Evolutionary conservation across 2,797 vertebrate species (phyloP).

Genomic region (Falco novaeseelandiae): DNA sequence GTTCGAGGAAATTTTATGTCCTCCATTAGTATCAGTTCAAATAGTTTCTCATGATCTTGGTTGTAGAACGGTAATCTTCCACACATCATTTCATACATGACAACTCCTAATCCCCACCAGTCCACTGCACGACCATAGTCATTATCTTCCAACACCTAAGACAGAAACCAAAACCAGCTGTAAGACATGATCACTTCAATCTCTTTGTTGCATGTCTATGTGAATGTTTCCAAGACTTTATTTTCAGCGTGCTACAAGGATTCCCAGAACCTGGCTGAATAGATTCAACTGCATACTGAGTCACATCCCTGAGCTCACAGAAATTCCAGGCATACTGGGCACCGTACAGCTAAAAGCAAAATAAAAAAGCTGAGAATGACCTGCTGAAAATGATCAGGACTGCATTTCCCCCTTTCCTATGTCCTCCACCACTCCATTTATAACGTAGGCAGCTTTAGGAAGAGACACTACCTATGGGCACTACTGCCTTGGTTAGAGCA

Average conservation of each 20-base stretch:
- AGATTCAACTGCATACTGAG: neutral
- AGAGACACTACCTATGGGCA: neutral
- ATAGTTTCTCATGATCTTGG: conserved; percentile 98
- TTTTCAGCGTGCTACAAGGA: neutral
- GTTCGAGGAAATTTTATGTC: conserved; percentile 98
- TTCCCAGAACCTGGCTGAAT: neutral
- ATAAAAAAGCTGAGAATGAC: neutral
- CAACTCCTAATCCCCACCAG: conserved; percentile 97
- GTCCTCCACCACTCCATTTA: neutral
- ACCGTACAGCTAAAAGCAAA: neutral
- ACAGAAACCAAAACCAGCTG: conserved; percentile 11
- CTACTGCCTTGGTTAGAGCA: neutral
- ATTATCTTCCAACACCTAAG: conserved; percentile 94
- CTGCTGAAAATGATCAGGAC: neutral
- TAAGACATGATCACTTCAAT: neutral
- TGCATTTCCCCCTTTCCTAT: neutral
- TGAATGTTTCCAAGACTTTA: neutral
- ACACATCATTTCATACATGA: conserved; percentile 99
- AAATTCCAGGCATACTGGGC: neutral
- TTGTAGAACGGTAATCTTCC: conserved; percentile 96
- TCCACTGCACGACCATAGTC: conserved; percentile 95
- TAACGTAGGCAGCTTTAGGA: neutral
- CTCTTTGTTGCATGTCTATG: neutral
- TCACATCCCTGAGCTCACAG: neutral
- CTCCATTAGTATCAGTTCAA: conserved; percentile 97